These are phyloP conservation scores for Dendroctonus ponderosae DNA, from an alignment of 1,140 invertebrate species.

Conservation along the genomic window DNA sequence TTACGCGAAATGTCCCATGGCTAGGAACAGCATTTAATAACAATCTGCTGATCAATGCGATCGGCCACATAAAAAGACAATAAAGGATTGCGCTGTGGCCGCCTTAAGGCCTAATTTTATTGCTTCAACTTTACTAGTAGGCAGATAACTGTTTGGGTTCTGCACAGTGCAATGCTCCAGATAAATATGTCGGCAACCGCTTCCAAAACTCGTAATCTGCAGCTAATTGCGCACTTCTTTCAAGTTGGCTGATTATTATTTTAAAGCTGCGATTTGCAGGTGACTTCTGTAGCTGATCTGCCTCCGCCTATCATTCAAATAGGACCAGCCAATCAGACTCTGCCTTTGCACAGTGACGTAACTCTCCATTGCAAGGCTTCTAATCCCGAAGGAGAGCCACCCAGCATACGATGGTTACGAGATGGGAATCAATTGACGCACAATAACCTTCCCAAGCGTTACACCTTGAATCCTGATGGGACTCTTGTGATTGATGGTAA, in stretches of 20 bases:
- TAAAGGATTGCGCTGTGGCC: constrained; percentile 7
- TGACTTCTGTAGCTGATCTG: constrained; percentile 71
- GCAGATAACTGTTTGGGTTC: constrained; percentile 12
- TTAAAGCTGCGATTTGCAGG: constrained; percentile 50
- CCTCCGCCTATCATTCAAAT: constrained; percentile 89
- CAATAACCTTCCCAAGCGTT: constrained; percentile 51
- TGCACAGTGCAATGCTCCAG: constrained; percentile 8
- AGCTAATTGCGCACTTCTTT: neutral
- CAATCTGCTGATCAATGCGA: constrained; percentile 13
- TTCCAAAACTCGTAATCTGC: neutral
- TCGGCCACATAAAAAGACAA: constrained; percentile 15
- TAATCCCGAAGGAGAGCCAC: constrained; percentile 64
- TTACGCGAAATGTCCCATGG: constrained; percentile 16
- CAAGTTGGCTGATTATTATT: neutral
- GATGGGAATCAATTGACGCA: constrained; percentile 62
- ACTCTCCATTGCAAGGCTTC: constrained; percentile 78
- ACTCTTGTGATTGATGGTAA: constrained; percentile 79
- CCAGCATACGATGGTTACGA: constrained; percentile 80
- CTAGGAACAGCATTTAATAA: constrained; percentile 13
- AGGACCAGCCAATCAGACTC: constrained; percentile 87
- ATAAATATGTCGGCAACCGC: constrained; percentile 5
- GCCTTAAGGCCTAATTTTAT: constrained; percentile 20
- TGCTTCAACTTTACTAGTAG: constrained; percentile 19
- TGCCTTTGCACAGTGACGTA: constrained; percentile 76
- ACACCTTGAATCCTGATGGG: constrained; percentile 65